Percentiles rank a stretch among this genome's conserved stretches.
These are phyloP conservation scores for Danio jaintianensis DNA, from an alignment of 2,797 vertebrate species.

Conservation along the genomic window DNA sequence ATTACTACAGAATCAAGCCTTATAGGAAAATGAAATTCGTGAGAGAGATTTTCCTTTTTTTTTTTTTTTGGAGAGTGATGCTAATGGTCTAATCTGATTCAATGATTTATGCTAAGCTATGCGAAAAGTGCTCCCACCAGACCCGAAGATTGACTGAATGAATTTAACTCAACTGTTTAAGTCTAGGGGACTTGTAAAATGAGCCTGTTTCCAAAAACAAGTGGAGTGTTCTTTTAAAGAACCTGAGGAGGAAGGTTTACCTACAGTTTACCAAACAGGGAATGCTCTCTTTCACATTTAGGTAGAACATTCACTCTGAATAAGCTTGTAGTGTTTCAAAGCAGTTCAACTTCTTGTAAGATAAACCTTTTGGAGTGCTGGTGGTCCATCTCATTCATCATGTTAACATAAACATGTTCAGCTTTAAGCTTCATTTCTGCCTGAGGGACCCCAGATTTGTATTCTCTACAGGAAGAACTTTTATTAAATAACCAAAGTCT, in stretches of 20 bases:
- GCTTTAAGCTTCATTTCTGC: not conserved
- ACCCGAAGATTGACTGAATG: too few species aligned
- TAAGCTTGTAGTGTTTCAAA: not conserved
- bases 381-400: constrained; percentile 12
- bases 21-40: too few species aligned
- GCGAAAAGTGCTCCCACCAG: too few species aligned
- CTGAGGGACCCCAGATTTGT: not conserved
- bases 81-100: too few species aligned
- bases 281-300: not conserved
- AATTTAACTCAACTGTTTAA: too few species aligned
- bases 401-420: constrained; percentile 1
- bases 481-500: constrained; percentile 59
- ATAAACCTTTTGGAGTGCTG: constrained; percentile 21
- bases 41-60: too few species aligned
- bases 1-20: too few species aligned
- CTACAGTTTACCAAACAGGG: not conserved
- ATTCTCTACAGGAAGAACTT: constrained; percentile 52
- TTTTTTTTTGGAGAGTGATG: too few species aligned
- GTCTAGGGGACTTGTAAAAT: too few species aligned
- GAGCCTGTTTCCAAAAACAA: too few species aligned
- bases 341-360: not conserved
- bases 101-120: too few species aligned
- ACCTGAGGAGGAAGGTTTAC: not conserved
- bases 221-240: not conserved
- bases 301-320: not conserved